phyloP scores from a whole-genome alignment of 2,888 invertebrate species.

The Elysia crispata region DNA sequence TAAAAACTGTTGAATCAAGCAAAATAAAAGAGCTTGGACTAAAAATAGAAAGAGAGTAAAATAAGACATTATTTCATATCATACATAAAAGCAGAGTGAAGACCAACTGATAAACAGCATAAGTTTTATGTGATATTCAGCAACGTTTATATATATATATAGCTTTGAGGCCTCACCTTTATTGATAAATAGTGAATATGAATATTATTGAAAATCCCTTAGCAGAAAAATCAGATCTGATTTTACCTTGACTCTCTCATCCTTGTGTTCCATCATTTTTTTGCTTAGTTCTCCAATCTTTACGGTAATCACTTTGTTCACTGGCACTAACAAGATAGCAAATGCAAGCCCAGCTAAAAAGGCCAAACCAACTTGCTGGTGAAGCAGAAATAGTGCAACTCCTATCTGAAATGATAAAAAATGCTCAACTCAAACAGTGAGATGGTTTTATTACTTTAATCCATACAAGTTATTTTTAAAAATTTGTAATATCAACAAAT shows the following conservation, averaged over 20 bases:
- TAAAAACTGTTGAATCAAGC: too few relatives aligned
- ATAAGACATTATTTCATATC: too few relatives aligned
- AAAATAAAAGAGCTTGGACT: too few relatives aligned
- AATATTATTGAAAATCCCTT: not conserved
- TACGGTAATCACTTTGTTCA: slow-evolving; percentile 92
- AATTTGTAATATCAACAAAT: too few relatives aligned
- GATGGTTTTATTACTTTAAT: not conserved
- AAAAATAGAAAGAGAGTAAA: too few relatives aligned
- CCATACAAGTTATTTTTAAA: too few relatives aligned
- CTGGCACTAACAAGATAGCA: slow-evolving; percentile 91
- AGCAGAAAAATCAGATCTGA: not conserved
- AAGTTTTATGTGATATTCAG: too few relatives aligned
- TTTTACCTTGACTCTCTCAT: slow-evolving; percentile 86
- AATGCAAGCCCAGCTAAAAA: slow-evolving; percentile 94
- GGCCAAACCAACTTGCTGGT: slow-evolving; percentile 87
- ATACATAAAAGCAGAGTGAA: too few relatives aligned
- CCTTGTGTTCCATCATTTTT: slow-evolving; percentile 93
- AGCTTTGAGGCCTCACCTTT: too few relatives aligned
- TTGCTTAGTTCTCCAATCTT: slow-evolving; percentile 91
- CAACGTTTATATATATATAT: too few relatives aligned
- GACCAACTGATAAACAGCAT: too few relatives aligned
- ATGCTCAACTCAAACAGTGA: not conserved
- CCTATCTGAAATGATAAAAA: slow-evolving; percentile 33
- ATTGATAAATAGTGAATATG: too few relatives aligned
- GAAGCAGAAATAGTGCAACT: slow-evolving; percentile 39